These are phyloP conservation scores for Nycticebus coucang DNA, from an alignment of 2,113 vertebrate genomes.

Conservation along the genomic window DNA sequence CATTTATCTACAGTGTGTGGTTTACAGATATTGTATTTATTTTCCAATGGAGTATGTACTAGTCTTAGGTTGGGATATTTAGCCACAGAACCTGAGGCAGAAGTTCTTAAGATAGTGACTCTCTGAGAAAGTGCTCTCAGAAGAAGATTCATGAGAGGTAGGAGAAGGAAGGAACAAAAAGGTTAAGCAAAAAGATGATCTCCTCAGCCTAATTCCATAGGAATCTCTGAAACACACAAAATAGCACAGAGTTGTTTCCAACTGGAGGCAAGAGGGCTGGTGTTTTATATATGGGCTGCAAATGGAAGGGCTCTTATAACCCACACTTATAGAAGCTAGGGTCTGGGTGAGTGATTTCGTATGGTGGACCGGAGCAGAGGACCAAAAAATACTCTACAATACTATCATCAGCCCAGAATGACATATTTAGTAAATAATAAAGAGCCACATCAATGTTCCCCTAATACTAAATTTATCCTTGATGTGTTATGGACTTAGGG, in stretches of 20 bases:
- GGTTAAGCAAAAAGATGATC: not conserved
- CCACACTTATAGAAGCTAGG: not conserved
- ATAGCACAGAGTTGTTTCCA: not conserved
- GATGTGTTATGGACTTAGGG: not conserved
- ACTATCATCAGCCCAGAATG: not conserved
- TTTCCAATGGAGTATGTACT: not conserved
- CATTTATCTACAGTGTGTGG: not conserved
- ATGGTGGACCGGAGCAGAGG: not conserved
- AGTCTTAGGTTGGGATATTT: not conserved
- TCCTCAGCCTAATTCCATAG: not conserved
- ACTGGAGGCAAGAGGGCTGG: not conserved
- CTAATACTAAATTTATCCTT: not conserved
- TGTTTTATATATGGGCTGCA: not conserved
- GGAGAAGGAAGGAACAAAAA: not conserved
- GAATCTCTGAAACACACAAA: not conserved
- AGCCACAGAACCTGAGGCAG: not conserved
- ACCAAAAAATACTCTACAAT: not conserved
- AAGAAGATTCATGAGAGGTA: not conserved
- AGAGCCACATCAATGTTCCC: not conserved
- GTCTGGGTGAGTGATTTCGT: not conserved
- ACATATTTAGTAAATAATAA: not conserved
- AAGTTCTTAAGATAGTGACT: not conserved
- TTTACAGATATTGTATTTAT: not conserved
- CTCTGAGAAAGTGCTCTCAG: not conserved
- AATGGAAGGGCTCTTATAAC: not conserved